Conservation (phyloP, 2,888 invertebrate species). For the Laothoe populi region DNA sequence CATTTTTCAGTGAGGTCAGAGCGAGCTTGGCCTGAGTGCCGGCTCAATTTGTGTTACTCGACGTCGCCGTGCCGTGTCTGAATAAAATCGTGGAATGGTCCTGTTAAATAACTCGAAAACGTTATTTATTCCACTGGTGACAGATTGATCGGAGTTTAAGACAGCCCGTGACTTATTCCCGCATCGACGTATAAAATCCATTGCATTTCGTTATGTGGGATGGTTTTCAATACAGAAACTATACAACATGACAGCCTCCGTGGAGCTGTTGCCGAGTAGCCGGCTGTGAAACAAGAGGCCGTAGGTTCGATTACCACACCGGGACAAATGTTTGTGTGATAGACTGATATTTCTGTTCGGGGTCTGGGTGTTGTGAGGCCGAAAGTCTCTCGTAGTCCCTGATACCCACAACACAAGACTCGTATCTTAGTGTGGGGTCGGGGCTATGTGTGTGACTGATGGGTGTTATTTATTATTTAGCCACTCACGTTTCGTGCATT, state of each 20-base stretch:
- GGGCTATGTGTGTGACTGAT: no score
- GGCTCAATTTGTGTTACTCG: constrained; percentile 68
- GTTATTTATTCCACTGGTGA: constrained; percentile 61
- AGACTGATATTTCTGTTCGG: no score
- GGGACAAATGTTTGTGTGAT: no score
- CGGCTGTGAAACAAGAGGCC: no score
- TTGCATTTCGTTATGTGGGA: not conserved
- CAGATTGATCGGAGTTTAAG: constrained; percentile 57
- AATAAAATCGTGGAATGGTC: constrained; percentile 62
- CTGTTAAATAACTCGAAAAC: constrained; percentile 65
- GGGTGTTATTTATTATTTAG: no score
- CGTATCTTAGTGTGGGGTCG: no score
- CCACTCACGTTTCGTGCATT: not conserved
- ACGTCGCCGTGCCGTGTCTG: constrained; percentile 42
- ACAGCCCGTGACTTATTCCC: constrained; percentile 39
- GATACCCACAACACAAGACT: no score
- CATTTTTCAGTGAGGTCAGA: constrained; percentile 62
- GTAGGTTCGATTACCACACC: no score
- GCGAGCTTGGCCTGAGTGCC: constrained; percentile 40
- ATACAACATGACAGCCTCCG: no score
- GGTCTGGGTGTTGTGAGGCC: no score
- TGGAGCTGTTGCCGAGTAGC: no score
- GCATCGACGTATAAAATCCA: constrained; percentile 35
- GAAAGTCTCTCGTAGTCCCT: no score
- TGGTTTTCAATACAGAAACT: not conserved